Conservation (phyloP, 2,113 vertebrate species). For the Burhinus bistriatus region DNA sequence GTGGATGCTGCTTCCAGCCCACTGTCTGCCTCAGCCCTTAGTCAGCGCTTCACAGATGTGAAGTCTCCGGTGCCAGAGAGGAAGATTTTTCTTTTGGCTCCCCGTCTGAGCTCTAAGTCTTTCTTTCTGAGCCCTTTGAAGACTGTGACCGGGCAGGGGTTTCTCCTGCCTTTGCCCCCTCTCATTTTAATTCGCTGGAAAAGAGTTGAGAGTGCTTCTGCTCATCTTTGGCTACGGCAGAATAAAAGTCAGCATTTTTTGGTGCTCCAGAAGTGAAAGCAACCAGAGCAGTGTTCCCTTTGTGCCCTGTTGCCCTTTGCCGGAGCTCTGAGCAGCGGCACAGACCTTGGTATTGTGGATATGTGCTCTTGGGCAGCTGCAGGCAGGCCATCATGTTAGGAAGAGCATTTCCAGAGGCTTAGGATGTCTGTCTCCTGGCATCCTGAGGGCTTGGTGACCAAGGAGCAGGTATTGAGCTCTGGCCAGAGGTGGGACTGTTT, state of each 20-base stretch:
- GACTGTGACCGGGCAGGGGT: background rate
- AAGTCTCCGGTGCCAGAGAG: slow-evolving; percentile 1
- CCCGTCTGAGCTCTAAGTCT: background rate
- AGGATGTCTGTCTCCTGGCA: background rate
- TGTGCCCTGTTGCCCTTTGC: background rate
- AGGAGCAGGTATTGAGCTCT: background rate
- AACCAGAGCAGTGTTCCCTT: background rate
- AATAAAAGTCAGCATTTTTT: background rate
- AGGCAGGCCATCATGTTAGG: background rate
- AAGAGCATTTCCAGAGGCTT: background rate
- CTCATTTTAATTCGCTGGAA: background rate
- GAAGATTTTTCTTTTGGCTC: background rate
- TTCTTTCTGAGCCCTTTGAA: background rate
- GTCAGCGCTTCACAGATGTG: slow-evolving; percentile 6
- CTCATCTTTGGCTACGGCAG: background rate
- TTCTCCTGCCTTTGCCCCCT: background rate
- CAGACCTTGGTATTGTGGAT: background rate
- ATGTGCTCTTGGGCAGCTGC: background rate
- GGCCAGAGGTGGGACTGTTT: background rate
- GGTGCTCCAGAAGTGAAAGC: background rate
- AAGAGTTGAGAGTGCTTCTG: background rate
- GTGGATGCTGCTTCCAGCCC: background rate
- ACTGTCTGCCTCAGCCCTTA: background rate
- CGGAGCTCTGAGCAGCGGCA: background rate
- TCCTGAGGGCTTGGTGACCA: background rate